Evolutionary conservation across 1,140 invertebrate species (phyloP).

Genomic region (Pomacea maculata): DNA sequence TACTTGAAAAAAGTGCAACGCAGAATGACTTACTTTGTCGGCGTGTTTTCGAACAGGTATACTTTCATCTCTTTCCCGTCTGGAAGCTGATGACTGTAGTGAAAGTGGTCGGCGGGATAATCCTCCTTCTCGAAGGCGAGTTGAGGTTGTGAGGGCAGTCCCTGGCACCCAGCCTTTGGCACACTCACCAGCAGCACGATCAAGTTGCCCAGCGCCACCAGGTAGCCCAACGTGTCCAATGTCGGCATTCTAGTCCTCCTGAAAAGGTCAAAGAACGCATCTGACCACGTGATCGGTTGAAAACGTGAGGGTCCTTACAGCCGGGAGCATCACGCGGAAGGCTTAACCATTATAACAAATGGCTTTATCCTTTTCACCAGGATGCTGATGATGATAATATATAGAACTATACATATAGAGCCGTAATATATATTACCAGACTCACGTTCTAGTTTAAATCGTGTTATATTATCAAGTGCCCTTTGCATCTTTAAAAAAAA

Average conservation of each 20-base stretch:
- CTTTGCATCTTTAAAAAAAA: too few species aligned
- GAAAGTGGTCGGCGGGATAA: slow-evolving; percentile 19
- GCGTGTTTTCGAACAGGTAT: slow-evolving; percentile 23
- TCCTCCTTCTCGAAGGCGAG: not conserved
- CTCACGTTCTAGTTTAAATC: too few species aligned
- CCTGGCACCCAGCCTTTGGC: slow-evolving; percentile 6
- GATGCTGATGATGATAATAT: too few species aligned
- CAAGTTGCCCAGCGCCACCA: slow-evolving; percentile 21
- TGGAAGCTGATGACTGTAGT: slow-evolving; percentile 19
- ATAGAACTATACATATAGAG: too few species aligned
- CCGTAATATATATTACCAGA: too few species aligned
- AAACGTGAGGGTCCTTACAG: too few species aligned
- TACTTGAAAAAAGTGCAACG: too few species aligned
- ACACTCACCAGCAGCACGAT: slow-evolving; percentile 22
- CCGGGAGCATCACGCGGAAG: too few species aligned
- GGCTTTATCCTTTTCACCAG: too few species aligned
- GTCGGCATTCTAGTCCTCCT: slow-evolving; percentile 32
- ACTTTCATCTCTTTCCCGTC: slow-evolving; percentile 22
- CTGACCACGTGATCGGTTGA: too few species aligned
- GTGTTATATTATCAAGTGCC: too few species aligned
- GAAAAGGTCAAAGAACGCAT: not conserved
- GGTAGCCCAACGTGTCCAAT: slow-evolving; percentile 14
- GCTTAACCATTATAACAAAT: too few species aligned
- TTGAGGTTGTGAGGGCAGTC: slow-evolving; percentile 8
- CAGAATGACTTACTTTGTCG: not conserved